These are phyloP conservation scores for Sinopyrophorus schimmeli DNA, from an alignment of 2,888 invertebrate genomes.

Conservation along the genomic window DNA sequence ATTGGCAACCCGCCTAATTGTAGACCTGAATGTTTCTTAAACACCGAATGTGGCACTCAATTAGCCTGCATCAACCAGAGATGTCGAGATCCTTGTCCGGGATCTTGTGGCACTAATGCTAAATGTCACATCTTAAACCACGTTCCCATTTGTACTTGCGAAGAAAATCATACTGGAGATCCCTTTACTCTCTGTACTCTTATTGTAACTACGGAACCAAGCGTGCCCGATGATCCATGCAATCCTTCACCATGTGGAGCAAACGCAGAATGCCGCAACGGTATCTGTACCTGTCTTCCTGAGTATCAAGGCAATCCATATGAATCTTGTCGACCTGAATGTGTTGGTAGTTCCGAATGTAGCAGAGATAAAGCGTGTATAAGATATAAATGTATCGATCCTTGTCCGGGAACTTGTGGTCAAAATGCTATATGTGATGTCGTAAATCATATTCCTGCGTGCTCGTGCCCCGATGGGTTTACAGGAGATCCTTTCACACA, in stretches of 20 bases:
- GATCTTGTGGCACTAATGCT: constrained; percentile 80
- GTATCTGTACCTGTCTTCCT: constrained; percentile 64
- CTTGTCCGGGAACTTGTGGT: constrained; percentile 73
- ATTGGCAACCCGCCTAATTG: constrained; percentile 80
- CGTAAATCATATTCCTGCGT: constrained; percentile 72
- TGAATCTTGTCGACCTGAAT: constrained; percentile 70
- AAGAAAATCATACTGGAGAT: constrained; percentile 77
- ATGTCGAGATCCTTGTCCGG: constrained; percentile 81
- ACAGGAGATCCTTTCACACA: constrained; percentile 68
- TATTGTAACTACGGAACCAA: constrained; percentile 55
- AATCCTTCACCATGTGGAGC: constrained; percentile 77
- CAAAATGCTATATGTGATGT: constrained; percentile 71
- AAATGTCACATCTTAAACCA: constrained; percentile 79
- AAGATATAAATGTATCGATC: constrained; percentile 69
- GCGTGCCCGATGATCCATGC: constrained; percentile 61
- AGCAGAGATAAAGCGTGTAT: constrained; percentile 66
- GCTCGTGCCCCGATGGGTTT: constrained; percentile 69
- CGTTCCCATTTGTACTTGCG: constrained; percentile 78
- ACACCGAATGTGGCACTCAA: constrained; percentile 77
- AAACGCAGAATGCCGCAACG: constrained; percentile 69
- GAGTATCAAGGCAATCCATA: constrained; percentile 71
- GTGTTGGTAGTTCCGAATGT: constrained; percentile 70
- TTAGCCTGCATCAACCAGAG: constrained; percentile 77
- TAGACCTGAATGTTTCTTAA: constrained; percentile 78
- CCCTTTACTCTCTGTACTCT: constrained; percentile 73